phyloP scores from a whole-genome alignment of 2,888 invertebrate species.

The Stenchaetothrips biformis region DNA sequence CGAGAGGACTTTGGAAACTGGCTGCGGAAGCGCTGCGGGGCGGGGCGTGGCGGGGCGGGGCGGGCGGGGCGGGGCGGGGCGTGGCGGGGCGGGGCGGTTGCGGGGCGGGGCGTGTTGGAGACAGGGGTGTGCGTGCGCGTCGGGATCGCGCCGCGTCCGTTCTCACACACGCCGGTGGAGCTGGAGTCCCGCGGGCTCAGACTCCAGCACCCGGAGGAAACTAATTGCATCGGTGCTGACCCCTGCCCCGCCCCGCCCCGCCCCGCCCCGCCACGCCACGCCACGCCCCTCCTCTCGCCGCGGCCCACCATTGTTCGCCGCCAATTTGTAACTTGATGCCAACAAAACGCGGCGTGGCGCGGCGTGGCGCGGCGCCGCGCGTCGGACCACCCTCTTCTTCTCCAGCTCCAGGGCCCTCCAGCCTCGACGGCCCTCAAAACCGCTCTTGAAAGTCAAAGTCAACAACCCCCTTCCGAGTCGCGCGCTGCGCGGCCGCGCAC shows the following conservation, averaged over 20 bases:
- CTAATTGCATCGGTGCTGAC: slow-evolving; percentile 18
- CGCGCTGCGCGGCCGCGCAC: too few relatives aligned
- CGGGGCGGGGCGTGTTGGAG: neutral
- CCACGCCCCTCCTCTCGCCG: neutral
- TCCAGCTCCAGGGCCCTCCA: neutral
- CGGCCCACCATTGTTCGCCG: slow-evolving; percentile 9
- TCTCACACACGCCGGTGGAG: neutral
- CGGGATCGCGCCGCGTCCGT: neutral
- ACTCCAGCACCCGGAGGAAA: slow-evolving; percentile 13
- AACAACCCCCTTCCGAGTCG: too few relatives aligned
- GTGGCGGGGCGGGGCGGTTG: neutral
- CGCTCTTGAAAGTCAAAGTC: too few relatives aligned
- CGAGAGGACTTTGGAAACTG: neutral
- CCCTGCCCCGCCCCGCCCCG: neutral
- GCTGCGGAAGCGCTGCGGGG: neutral
- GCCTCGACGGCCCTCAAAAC: too few relatives aligned
- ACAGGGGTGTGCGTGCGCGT: neutral
- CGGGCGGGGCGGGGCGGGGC: neutral
- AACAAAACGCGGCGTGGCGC: slow-evolving; percentile 6
- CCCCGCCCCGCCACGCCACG: neutral
- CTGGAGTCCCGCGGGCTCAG: neutral
- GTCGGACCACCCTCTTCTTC: neutral
- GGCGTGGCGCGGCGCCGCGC: neutral
- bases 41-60: neutral
- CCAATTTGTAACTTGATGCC: slow-evolving; percentile 23